These are phyloP conservation scores for Halocaridina rubra DNA, from an alignment of 2,888 invertebrate genomes.

Conservation along the genomic window DNA sequence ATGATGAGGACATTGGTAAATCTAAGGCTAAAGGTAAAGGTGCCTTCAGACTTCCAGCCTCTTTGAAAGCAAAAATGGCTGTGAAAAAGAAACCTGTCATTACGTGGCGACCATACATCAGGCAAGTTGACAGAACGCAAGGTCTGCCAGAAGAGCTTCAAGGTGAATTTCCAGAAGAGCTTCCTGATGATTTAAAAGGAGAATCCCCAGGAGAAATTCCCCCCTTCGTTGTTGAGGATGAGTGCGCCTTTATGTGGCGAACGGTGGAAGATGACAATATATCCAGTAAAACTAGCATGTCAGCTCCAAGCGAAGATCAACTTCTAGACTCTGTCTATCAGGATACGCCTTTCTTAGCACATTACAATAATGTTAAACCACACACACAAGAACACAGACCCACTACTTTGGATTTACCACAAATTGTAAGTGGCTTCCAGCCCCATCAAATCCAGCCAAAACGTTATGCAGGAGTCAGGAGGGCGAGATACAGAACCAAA, in stretches of 20 bases:
- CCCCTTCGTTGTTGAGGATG: conserved; percentile 53
- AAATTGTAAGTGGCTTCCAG: neutral
- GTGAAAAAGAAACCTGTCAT: conserved; percentile 58
- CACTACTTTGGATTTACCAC: neutral
- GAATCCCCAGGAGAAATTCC: conserved; percentile 2
- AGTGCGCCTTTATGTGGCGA: conserved; percentile 63
- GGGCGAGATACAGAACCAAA: conserved; percentile 22
- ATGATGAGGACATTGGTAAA: neutral
- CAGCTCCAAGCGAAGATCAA: conserved; percentile 5
- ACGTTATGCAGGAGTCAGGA: neutral
- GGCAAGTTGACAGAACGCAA: conserved; percentile 10
- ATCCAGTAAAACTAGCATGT: conserved; percentile 8
- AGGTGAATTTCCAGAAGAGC: neutral
- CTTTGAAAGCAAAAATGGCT: conserved; percentile 51
- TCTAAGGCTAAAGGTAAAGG: neutral
- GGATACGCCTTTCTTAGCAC: neutral
- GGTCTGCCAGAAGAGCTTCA: neutral
- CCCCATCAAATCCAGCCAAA: neutral
- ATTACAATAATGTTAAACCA: conserved; percentile 6
- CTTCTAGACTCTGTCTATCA: neutral
- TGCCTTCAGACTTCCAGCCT: conserved; percentile 43
- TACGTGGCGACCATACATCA: conserved; percentile 60
- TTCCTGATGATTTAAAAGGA: conserved; percentile 28
- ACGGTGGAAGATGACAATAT: conserved; percentile 57
- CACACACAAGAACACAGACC: neutral